These are phyloP conservation scores for Paracentrotus lividus DNA, from an alignment of 53 echinoderm and acorn worm species.

Conservation along the genomic window DNA sequence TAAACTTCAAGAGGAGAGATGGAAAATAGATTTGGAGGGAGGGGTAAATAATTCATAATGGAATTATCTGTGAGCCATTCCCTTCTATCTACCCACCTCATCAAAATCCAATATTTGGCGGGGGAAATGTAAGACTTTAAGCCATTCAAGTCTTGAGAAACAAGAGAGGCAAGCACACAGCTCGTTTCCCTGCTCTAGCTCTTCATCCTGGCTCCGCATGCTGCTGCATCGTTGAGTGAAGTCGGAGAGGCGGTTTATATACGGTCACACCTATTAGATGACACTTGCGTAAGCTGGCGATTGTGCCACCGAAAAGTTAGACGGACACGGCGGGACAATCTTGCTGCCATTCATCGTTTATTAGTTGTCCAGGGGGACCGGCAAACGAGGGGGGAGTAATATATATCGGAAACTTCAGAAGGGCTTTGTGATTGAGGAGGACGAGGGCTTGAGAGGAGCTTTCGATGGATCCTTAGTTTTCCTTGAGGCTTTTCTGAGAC, in stretches of 20 bases:
- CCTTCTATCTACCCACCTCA: neutral
- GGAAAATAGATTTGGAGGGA: neutral
- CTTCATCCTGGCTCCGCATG: neutral
- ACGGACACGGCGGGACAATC: neutral
- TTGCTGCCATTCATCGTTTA: slow-evolving; percentile 33
- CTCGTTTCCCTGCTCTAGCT: neutral
- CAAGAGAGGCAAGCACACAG: slow-evolving; percentile 28
- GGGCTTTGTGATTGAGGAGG: neutral
- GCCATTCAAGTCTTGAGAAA: neutral
- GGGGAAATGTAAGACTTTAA: neutral
- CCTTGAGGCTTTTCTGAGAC: neutral
- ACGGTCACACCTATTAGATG: slow-evolving; percentile 45
- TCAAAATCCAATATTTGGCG: slow-evolving; percentile 52
- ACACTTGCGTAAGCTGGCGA: slow-evolving; percentile 58
- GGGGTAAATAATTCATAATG: slow-evolving; percentile 19
- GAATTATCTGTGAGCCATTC: slow-evolving; percentile 7
- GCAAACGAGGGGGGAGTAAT: slow-evolving; percentile 4
- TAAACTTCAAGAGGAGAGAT: slow-evolving; percentile 40
- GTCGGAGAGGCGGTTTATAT: slow-evolving; percentile 33
- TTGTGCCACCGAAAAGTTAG: slow-evolving; percentile 45
- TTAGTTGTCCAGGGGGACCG: slow-evolving; percentile 34
- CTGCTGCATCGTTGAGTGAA: slow-evolving; percentile 26
- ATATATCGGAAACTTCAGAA: neutral
- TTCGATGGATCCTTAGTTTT: neutral
- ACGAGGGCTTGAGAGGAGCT: neutral